These are phyloP conservation scores for Rhineura floridana DNA, from an alignment of 2,113 vertebrate species.

Conservation along the genomic window DNA sequence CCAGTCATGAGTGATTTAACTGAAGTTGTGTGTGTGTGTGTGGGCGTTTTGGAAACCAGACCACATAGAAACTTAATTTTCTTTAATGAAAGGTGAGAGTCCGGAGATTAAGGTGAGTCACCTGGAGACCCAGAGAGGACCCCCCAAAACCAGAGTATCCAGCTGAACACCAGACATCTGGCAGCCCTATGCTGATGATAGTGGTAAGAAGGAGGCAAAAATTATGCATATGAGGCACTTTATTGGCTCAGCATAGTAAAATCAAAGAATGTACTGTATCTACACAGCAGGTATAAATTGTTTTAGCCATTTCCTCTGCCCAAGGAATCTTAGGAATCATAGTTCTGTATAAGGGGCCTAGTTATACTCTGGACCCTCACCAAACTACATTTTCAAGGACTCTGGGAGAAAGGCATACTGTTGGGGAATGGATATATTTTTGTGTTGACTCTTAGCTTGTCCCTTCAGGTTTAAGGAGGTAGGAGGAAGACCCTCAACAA, in stretches of 20 bases:
- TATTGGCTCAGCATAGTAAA: neutral
- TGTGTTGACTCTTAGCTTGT: neutral
- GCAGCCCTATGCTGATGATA: too few species aligned
- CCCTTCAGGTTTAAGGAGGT: conserved; percentile 13
- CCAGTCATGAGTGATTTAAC: too few species aligned
- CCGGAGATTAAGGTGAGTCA: too few species aligned
- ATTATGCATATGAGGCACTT: neutral
- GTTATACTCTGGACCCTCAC: neutral
- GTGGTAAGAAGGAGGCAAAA: neutral
- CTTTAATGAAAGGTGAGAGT: too few species aligned
- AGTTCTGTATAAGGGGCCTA: neutral
- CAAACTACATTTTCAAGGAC: neutral
- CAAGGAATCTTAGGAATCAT: neutral
- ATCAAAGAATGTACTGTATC: neutral
- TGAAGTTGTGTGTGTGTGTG: too few species aligned
- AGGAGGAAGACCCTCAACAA: neutral
- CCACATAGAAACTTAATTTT: too few species aligned
- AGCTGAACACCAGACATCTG: too few species aligned
- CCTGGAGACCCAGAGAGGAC: too few species aligned
- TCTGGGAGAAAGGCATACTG: neutral
- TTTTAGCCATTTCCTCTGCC: neutral
- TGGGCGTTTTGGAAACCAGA: too few species aligned
- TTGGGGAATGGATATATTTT: neutral
- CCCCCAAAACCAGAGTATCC: too few species aligned
- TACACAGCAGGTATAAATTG: neutral